These are phyloP conservation scores for Gasterosteus nipponicus DNA, from an alignment of 2,113 vertebrate species.

Conservation along the genomic window DNA sequence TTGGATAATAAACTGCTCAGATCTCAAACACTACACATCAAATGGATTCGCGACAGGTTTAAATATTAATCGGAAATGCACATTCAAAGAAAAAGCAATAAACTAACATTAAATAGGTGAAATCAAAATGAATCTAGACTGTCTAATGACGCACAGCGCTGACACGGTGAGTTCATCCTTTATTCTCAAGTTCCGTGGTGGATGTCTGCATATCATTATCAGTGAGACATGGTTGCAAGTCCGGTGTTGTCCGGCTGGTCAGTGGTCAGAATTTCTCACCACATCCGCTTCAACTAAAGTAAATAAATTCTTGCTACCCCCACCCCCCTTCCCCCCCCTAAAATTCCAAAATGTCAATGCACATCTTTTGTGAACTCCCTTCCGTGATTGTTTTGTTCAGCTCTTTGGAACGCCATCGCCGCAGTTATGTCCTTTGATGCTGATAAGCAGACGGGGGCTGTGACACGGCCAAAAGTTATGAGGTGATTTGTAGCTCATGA, in stretches of 20 bases:
- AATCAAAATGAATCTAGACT: background rate
- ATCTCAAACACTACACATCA: background rate
- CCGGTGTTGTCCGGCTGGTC: background rate
- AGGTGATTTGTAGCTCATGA: constrained; percentile 32
- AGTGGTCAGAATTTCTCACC: constrained; percentile 5
- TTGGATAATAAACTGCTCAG: background rate
- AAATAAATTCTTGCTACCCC: constrained; percentile 21
- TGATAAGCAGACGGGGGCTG: constrained; percentile 3
- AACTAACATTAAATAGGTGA: background rate
- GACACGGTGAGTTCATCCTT: background rate
- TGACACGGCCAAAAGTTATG: constrained; percentile 32
- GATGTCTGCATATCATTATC: too few species aligned
- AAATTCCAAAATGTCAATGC: constrained; percentile 50
- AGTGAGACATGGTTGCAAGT: too few species aligned
- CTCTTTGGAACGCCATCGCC: constrained; percentile 22
- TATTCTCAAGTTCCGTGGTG: too few species aligned
- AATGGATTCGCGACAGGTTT: background rate
- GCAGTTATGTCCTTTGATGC: constrained; percentile 35
- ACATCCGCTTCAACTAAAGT: constrained; percentile 20
- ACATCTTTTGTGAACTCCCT: constrained; percentile 48
- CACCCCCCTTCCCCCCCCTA: too few species aligned
- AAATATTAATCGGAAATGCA: background rate
- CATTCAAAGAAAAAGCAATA: background rate
- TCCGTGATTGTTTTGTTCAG: constrained; percentile 20
- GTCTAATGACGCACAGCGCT: too few species aligned